Base-by-base conservation (phyloP, 2,888 invertebrate species). In the Nezara viridula region DNA sequence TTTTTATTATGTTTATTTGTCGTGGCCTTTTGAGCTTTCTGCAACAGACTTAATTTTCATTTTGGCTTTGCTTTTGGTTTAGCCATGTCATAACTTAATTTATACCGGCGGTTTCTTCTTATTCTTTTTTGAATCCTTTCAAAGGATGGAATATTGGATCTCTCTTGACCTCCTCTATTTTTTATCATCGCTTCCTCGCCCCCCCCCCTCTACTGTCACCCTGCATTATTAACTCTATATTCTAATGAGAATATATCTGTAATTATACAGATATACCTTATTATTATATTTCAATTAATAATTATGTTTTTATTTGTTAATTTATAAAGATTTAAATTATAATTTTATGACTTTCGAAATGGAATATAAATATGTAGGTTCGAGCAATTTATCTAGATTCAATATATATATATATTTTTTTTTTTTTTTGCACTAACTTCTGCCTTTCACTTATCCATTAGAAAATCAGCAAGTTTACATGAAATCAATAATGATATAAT, bases 61-160 rank as follows among this genome's bases (percentile, higher is more conserved):
- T 66, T 66, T 66, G 27, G 32, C 66, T 66, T 66, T 32, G 19
- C 19, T 32, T 5, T 32, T 32, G 66, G 66, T 37, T 66, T 32
- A 32, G 32, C 66, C 66, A 32, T 32, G 66, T 16, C 66, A 19
- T 66, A 66, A 66, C 66, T 66, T 66, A 66, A 66, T 66, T 66
- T 60, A n/a, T 66, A 16, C 66, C 9, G 32, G 19, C 19, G 5
- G 14, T 66, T 60, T 66, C 66, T 66, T 32, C 27, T 66, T 66
- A 66, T 66, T 32, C 66, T 16, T 66, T 66, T 66, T 66, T 32
- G 32, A 81, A 44, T 81, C 81, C 44, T 81, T 44, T 81, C 81
- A 81, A 81, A 81, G 81, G 44, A 44, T n/a, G 44, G 81, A 44
- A 81, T 81, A 81, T 81, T 81, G 81, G n/a, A 44, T 81, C 81